Base-by-base conservation (phyloP, 2,888 invertebrate species). In the Aphrophora alni region DNA sequence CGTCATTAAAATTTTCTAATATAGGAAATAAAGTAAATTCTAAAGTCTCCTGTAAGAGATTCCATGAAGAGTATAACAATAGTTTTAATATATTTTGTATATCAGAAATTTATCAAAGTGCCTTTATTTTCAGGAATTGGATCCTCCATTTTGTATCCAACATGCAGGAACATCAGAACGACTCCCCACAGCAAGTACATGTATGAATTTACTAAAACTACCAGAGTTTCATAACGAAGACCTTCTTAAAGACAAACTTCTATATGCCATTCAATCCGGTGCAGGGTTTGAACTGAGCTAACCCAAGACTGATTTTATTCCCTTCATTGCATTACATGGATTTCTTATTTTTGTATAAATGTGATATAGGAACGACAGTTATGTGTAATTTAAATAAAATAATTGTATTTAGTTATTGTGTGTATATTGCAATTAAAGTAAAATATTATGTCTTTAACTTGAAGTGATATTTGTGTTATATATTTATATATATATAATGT, bases 131-230 rank as follows among this genome's bases (percentile, higher is more conserved):
- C 86, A 98, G 95, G 98, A 98, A 88, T 89, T 99, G 83, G 95
- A 97, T 89, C 99, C 99, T 14, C 95, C 97, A 0, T 98, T 99
- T 89, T 97, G 97, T 87, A 97, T 99, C 86, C 98, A 98, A 87
- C 95, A 95, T 82, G 97, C 96, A 80, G 98, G 97, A 14, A 92
- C 92, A 74, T 94, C 95, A 84, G 96, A 97, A 87, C 93, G 98
- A 17, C 92, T 99, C 86, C 99, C 99, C 0, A 97, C 98, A 14
- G 97, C 99, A 10, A 97, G 97, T 88, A 99, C 99, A 4, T 99
- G 99, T 88, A 97, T 99, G 94, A 99, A 99, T 91, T 91, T 99
- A 83, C 90, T 99, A 82, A 99, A 99, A 89, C 91, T 99, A 85
- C 99, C 99, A 0, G 95, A 97, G 87, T 97, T 97, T 87, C 91